phyloP scores from a whole-genome alignment of 2,888 invertebrate genomes.

The Galeopsomyia nigrocyanea region DNA sequence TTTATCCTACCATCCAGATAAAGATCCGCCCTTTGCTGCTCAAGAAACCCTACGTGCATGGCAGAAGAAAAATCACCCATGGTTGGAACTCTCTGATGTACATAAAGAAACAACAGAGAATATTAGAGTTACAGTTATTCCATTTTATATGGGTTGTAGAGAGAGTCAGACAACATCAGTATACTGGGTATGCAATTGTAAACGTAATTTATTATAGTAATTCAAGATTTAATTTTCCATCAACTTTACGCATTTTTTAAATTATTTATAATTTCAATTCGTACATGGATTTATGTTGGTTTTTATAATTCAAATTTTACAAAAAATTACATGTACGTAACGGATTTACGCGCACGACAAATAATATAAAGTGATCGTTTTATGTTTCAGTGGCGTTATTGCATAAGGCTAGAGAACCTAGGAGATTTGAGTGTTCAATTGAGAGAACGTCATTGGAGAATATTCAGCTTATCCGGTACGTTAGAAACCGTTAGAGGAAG shows the following conservation, averaged over 20 bases:
- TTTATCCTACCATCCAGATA: conserved; percentile 82
- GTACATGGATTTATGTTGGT: background rate
- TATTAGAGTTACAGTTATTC: conserved; percentile 96
- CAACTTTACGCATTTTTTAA: background rate
- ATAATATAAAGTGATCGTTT: background rate
- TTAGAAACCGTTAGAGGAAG: conserved; percentile 94
- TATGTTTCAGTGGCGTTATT: conserved; percentile 90
- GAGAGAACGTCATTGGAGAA: conserved; percentile 97
- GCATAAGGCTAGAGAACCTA: conserved; percentile 95
- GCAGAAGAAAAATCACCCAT: conserved; percentile 98
- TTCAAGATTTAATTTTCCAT: too few species aligned
- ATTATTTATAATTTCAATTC: conserved; percentile 15
- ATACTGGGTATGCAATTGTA: conserved; percentile 80
- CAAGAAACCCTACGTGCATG: conserved; percentile 93
- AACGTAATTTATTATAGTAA: too few species aligned
- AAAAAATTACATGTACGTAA: too few species aligned
- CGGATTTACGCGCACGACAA: too few species aligned
- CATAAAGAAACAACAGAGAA: conserved; percentile 98
- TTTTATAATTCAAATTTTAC: background rate
- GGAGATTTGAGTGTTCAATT: conserved; percentile 91
- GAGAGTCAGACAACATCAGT: conserved; percentile 92
- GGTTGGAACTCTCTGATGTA: conserved; percentile 96
- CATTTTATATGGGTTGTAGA: conserved; percentile 97
- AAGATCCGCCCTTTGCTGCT: conserved; percentile 89
- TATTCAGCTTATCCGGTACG: conserved; percentile 94